phyloP scores from a whole-genome alignment of 2,797 vertebrate species.

The Sebastes melanostomus region DNA sequence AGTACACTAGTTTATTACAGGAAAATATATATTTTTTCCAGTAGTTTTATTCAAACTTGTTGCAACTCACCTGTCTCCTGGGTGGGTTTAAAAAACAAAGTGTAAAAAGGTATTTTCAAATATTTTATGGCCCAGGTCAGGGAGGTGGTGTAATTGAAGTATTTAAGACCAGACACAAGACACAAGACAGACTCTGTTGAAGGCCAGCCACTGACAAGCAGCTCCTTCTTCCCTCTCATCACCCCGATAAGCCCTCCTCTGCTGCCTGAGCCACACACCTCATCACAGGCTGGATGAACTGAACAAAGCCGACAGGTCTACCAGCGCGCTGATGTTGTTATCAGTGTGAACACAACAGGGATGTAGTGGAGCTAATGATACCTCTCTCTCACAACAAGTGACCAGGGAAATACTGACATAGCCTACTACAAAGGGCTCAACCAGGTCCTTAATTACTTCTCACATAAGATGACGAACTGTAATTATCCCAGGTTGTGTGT shows the following conservation, averaged over 20 bases:
- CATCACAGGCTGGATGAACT: conserved; percentile 43
- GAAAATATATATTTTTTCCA: background rate
- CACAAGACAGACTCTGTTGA: conserved; percentile 50
- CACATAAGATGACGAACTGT: background rate
- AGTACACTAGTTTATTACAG: background rate
- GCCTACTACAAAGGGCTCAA: background rate
- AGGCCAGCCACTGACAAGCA: conserved; percentile 60
- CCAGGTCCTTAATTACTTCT: background rate
- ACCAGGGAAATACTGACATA: background rate
- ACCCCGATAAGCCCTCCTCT: conserved; percentile 61
- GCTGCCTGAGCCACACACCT: conserved; percentile 40
- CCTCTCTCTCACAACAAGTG: conserved; percentile 2
- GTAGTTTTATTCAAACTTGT: background rate
- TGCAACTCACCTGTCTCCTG: background rate
- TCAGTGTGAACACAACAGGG: conserved; percentile 59
- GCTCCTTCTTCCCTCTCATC: conserved; percentile 67
- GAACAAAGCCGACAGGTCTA: conserved; percentile 49
- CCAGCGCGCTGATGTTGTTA: conserved; percentile 51
- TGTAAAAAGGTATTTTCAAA: background rate
- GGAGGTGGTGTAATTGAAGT: background rate
- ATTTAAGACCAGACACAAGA: conserved; percentile 26
- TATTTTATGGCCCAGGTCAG: background rate
- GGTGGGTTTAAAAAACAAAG: background rate
- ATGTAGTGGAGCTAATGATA: conserved; percentile 41
- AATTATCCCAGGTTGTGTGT: background rate